Evolutionary conservation across 1,140 invertebrate genomes (phyloP), one percentile per base, ranked within the genome.

Genomic region (Leucophenga varia): DNA sequence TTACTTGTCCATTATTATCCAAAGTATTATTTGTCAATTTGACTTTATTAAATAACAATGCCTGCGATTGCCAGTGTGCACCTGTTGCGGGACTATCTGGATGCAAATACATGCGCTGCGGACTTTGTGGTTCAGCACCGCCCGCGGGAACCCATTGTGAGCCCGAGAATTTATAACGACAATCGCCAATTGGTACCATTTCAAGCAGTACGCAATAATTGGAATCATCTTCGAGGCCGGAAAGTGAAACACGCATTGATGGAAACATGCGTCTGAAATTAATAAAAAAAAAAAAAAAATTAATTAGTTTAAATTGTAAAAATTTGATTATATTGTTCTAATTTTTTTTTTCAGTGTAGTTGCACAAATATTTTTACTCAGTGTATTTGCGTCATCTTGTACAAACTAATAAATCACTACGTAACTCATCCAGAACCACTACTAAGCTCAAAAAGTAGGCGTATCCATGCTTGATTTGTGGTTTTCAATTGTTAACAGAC

Each of bases 21-120:
- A 86, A 81, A 3, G 86, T 86, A 61, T 92, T 94, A 76, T 96
- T 97, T 19, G 93, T 95, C 3, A 97, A 78, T 72, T 95, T 95
- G 8, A 95, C 78, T 72, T 91, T 90, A 61, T 87, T 86, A 67
- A 95, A 93, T 12, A 84, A 86, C 21, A 94, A 81, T 0, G 86
- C 79, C 72, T 93, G 90, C 0, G 87, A 82, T 79, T 90, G 92
- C 91, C 92, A 94, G 59, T 92, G 85, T 14, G 85, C 79, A 0
- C 93, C 92, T 0, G 82, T 85, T 0, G 88, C 85, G 0, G 92
- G 92, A 0, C 88, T 89, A 46, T 94, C 90, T 0, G 91, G 91
- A 77, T 96, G 92, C 40, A 91, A 74, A 75, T 90, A 93, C 54
- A 91, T 79, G 10, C 89, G 76, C 1, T 81, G 75, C 0, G 85